Conservation (phyloP, 2,113 vertebrate species). For the Psilopogon haemacephalus region DNA sequence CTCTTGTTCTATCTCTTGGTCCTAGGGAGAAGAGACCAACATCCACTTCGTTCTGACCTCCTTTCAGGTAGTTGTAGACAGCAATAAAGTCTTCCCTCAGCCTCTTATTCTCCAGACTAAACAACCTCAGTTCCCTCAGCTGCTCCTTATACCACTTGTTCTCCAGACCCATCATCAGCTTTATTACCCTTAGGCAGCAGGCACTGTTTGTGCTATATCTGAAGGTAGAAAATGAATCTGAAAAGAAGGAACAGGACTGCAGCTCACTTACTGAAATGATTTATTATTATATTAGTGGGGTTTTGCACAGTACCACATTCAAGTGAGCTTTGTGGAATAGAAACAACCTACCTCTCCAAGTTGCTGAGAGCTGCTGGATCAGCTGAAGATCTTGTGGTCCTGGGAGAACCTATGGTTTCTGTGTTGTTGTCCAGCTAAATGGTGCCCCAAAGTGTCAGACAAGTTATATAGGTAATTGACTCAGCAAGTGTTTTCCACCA, state of each 20-base stretch:
- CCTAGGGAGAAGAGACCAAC: no score
- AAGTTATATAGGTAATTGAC: neutral
- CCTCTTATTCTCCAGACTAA: no score
- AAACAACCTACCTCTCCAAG: neutral
- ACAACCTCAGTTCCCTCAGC: no score
- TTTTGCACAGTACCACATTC: neutral
- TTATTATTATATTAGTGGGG: neutral
- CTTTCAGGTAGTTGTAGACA: no score
- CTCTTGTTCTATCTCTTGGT: no score
- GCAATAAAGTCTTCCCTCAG: no score
- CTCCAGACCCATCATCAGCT: no score
- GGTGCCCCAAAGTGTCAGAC: neutral
- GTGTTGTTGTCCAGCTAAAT: accelerated
- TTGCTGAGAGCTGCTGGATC: neutral
- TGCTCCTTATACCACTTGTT: no score
- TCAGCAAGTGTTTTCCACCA: neutral
- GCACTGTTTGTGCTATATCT: neutral
- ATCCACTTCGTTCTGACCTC: no score
- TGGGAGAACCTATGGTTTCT: neutral
- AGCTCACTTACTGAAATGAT: neutral
- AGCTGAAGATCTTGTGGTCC: neutral
- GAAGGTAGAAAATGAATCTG: constrained; percentile 18
- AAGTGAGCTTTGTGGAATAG: neutral
- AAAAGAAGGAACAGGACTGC: constrained; percentile 1
- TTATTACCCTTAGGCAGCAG: neutral